Conservation (phyloP, 1,140 invertebrate genomes). For the Eriosoma lanigerum region DNA sequence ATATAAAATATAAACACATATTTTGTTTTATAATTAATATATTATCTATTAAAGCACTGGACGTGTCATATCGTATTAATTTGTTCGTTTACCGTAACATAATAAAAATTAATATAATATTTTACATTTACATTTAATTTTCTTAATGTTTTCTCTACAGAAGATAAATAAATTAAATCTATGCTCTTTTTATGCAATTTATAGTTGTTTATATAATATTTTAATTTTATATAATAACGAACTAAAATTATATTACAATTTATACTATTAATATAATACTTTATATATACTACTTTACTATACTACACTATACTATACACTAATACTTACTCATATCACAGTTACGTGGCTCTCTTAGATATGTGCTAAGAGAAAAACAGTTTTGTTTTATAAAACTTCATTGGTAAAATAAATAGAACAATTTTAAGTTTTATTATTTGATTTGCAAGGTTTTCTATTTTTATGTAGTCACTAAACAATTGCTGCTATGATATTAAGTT, state of each 20-base stretch:
- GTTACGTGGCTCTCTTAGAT: too few species aligned
- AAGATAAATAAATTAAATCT: too few species aligned
- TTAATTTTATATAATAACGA: too few species aligned
- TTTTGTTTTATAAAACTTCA: too few species aligned
- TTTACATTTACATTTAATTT: background rate
- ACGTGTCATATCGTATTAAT: background rate
- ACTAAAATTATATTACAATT: too few species aligned
- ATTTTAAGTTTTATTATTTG: slow-evolving; percentile 4
- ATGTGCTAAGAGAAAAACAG: too few species aligned
- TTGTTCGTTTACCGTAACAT: background rate
- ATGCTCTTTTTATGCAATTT: too few species aligned
- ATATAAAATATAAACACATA: too few species aligned
- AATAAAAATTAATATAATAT: background rate
- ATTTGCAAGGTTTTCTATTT: slow-evolving; percentile 24
- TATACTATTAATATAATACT: too few species aligned
- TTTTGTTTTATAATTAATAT: background rate
- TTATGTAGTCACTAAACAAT: background rate
- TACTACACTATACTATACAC: too few species aligned
- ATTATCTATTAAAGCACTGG: background rate
- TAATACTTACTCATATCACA: background rate
- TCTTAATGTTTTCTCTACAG: background rate
- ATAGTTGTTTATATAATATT: too few species aligned
- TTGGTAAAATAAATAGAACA: background rate
- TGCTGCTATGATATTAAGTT: background rate
- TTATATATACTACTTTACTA: too few species aligned